Evolutionary conservation across 2,113 vertebrate genomes (phyloP).

Genomic region (Myrmophylax atrothorax): DNA sequence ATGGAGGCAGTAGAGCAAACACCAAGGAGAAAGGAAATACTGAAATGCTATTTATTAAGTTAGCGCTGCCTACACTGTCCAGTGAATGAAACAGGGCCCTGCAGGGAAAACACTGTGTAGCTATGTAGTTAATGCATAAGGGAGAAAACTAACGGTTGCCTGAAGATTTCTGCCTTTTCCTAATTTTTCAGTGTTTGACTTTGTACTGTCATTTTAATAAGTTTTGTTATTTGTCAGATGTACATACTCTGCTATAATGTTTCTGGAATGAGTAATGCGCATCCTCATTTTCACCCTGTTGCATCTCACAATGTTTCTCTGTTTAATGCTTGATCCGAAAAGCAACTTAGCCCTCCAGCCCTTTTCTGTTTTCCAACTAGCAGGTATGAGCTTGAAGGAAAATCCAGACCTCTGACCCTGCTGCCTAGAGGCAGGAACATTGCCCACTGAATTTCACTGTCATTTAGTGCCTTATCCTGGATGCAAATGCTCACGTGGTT

Average conservation of each 20-base stretch:
- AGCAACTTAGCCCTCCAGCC: neutral
- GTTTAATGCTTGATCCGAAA: slow-evolving; percentile 24
- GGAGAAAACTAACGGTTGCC: slow-evolving; percentile 40
- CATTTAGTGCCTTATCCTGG: slow-evolving; percentile 11
- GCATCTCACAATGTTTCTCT: neutral
- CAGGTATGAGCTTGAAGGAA: slow-evolving; percentile 8
- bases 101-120: slow-evolving; percentile 10
- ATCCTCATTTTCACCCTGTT: slow-evolving; percentile 30
- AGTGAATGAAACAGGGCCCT: slow-evolving; percentile 22
- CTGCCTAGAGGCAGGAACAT: slow-evolving; percentile 8
- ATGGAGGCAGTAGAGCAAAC: accelerated
- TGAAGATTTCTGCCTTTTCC: slow-evolving; percentile 34
- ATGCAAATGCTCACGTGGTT: slow-evolving; percentile 26
- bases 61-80: neutral
- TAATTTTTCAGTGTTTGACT: slow-evolving; percentile 45
- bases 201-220: slow-evolving; percentile 54
- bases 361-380: neutral
- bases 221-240: slow-evolving; percentile 20
- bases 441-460: slow-evolving; percentile 5
- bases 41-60: slow-evolving; percentile 4
- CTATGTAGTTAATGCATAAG: neutral
- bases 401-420: neutral
- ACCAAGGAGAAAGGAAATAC: neutral
- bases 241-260: neutral
- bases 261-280: neutral